Conservation (phyloP, 2,113 vertebrate species). For the Oryzias celebensis region DNA sequence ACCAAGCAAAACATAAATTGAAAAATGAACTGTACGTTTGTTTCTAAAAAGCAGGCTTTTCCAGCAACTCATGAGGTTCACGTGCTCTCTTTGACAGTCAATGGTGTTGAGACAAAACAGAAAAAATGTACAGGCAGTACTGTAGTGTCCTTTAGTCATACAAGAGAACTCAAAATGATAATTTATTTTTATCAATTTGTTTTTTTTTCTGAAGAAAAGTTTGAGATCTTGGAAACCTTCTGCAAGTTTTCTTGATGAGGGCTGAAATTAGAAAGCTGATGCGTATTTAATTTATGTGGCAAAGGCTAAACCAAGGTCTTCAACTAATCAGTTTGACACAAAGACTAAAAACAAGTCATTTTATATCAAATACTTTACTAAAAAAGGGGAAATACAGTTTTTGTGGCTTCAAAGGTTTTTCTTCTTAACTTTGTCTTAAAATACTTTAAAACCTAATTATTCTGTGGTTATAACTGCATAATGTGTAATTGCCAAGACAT, state of each 20-base stretch:
- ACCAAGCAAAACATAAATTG: conserved; percentile 19
- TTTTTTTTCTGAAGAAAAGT: neutral
- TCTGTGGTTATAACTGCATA: no score
- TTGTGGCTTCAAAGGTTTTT: no score
- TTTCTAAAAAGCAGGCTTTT: conserved; percentile 20
- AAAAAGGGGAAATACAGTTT: neutral
- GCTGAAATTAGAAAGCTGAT: neutral
- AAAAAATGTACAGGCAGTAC: conserved; percentile 6
- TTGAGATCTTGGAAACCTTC: neutral
- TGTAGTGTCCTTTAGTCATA: conserved; percentile 53
- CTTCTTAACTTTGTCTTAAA: no score
- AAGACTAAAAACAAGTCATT: conserved; percentile 4
- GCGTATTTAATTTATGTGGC: neutral
- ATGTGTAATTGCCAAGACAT: no score
- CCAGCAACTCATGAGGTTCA: conserved; percentile 6
- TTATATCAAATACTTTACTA: neutral
- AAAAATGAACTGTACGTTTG: neutral
- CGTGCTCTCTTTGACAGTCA: conserved; percentile 21
- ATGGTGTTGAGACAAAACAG: conserved; percentile 17
- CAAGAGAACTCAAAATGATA: conserved; percentile 20
- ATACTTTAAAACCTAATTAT: no score
- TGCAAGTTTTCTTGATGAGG: neutral
- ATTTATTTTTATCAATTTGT: conserved; percentile 19
- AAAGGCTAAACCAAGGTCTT: neutral
- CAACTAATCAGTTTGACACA: conserved; percentile 19